Evolutionary conservation across 2,888 invertebrate species (phyloP).

Genomic region (Sphaeridia pumilis): DNA sequence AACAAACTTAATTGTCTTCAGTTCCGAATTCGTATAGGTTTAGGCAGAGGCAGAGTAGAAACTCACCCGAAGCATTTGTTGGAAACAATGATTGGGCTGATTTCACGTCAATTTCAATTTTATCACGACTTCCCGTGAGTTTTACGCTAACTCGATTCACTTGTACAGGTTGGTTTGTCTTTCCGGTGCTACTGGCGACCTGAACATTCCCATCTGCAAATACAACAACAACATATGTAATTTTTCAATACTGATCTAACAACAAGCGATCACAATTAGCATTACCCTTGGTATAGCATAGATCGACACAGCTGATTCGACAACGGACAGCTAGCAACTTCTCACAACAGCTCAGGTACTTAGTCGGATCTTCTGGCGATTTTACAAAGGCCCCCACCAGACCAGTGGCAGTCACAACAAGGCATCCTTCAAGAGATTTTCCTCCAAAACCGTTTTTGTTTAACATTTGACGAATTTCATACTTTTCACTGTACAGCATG

Average conservation of each 20-base stretch:
- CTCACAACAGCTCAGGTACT: slow-evolving; percentile 48
- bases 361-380: slow-evolving; percentile 42
- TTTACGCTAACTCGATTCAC: slow-evolving; percentile 55
- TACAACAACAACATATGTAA: no score
- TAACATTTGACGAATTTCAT: slow-evolving; percentile 60
- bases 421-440: slow-evolving; percentile 64
- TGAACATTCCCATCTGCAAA: slow-evolving; percentile 63
- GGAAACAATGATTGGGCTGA: slow-evolving; percentile 32
- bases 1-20: background rate
- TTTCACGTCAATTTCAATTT: slow-evolving; percentile 25
- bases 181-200: slow-evolving; percentile 63
- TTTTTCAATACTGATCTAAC: no score
- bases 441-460: slow-evolving; percentile 80
- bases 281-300: slow-evolving; percentile 68
- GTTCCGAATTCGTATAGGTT: background rate
- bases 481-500: slow-evolving; percentile 63
- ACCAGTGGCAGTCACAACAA: slow-evolving; percentile 66
- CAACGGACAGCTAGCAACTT: slow-evolving; percentile 58
- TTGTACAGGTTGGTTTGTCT: slow-evolving; percentile 56
- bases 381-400: slow-evolving; percentile 61
- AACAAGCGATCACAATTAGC: no score
- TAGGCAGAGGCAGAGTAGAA: background rate
- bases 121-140: slow-evolving; percentile 41
- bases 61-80: slow-evolving; percentile 22
- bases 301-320: slow-evolving; percentile 63